Conservation (phyloP, 2,888 invertebrate species). For the Leptopterna dolabrata region DNA sequence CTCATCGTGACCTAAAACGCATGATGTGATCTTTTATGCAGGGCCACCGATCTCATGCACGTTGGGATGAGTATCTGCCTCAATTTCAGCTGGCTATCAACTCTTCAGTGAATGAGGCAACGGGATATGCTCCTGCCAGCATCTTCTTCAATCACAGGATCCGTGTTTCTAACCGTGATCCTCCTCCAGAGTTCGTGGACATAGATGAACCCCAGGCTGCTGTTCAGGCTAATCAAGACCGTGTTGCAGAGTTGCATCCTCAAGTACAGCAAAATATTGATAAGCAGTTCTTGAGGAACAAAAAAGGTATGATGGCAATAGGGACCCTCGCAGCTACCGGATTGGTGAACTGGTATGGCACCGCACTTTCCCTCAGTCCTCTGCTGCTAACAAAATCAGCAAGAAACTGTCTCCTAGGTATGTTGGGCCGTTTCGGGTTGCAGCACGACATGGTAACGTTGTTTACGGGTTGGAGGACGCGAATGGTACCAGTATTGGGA, state of each 20-base stretch:
- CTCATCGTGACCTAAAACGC: slow-evolving; percentile 61
- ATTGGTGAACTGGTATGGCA: neutral
- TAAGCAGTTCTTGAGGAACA: neutral
- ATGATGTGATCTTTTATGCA: slow-evolving; percentile 61
- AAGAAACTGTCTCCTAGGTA: neutral
- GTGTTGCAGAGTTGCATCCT: neutral
- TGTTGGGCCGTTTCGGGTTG: neutral
- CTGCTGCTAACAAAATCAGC: neutral
- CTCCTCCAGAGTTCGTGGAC: neutral
- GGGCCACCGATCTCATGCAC: neutral
- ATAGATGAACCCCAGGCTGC: neutral
- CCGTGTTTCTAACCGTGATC: neutral
- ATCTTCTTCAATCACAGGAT: neutral
- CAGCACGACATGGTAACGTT: neutral
- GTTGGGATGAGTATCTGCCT: slow-evolving; percentile 59
- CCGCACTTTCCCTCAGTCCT: neutral
- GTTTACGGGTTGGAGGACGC: neutral
- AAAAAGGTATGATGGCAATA: neutral
- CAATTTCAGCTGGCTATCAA: slow-evolving; percentile 61
- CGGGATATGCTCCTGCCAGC: neutral
- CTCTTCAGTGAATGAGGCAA: slow-evolving; percentile 57
- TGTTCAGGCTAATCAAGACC: no score
- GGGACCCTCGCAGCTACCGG: neutral
- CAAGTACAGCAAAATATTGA: neutral
- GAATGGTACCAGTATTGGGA: neutral